phyloP scores from a whole-genome alignment of 2,113 vertebrate genomes.

The Nettapus auritus region DNA sequence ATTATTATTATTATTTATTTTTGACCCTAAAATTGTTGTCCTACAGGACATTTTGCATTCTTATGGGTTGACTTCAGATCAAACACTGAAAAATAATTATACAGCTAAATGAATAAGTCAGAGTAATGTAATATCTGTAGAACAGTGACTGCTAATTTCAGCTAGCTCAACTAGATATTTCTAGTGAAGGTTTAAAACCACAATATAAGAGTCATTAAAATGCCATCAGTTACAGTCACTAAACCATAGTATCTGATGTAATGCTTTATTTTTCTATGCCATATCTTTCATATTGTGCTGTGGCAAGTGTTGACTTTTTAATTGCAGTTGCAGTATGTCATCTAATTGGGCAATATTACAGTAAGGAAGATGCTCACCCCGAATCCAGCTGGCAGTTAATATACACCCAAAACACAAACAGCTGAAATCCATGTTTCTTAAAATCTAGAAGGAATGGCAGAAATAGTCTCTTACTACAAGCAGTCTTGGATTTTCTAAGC shows the following conservation, averaged over 20 bases:
- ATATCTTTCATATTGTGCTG: not conserved
- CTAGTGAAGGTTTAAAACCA: constrained; percentile 19
- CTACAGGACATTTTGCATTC: not conserved
- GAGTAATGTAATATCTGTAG: not conserved
- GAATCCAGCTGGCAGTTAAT: constrained; percentile 20
- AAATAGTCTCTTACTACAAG: not conserved
- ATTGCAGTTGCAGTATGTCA: constrained; percentile 24
- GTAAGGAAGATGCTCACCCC: not conserved
- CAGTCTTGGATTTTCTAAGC: not conserved
- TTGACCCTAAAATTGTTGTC: not conserved
- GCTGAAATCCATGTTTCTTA: not conserved
- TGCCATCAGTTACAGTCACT: constrained; percentile 58
- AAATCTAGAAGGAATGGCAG: not conserved
- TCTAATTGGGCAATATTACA: constrained; percentile 46
- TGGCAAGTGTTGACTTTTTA: constrained; percentile 42
- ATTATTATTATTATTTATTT: not conserved
- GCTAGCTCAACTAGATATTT: not conserved
- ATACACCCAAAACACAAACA: not conserved
- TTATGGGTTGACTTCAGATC: not conserved
- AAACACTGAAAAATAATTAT: not conserved
- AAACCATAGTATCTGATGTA: constrained; percentile 25
- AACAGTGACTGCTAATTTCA: not conserved
- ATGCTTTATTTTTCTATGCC: constrained; percentile 4
- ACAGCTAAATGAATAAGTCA: not conserved
- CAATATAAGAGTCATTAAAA: constrained; percentile 44